Conservation (phyloP, 1,140 invertebrate species). For the Trichonephila inaurata region DNA sequence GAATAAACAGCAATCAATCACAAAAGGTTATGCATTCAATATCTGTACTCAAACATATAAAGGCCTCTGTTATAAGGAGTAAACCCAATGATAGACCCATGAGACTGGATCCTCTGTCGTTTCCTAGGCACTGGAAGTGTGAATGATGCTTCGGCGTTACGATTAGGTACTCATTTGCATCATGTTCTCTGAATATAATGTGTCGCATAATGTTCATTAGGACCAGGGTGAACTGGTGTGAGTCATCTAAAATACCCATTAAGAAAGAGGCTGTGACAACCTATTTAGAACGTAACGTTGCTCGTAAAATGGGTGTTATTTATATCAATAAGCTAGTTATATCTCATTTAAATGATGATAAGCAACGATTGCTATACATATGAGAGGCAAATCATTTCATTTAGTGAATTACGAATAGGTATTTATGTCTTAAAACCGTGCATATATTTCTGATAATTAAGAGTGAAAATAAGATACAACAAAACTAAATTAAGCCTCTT, state of each 20-base stretch:
- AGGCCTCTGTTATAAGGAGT: not conserved
- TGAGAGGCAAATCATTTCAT: not conserved
- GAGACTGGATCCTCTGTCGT: slow-evolving; percentile 8
- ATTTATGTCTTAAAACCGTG: no score
- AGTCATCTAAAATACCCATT: slow-evolving; percentile 15
- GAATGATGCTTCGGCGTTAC: slow-evolving; percentile 19
- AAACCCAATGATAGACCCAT: not conserved
- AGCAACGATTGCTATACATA: not conserved
- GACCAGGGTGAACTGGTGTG: not conserved
- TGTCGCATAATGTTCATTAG: not conserved
- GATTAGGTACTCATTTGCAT: slow-evolving; percentile 61
- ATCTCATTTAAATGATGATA: not conserved
- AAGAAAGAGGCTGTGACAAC: not conserved
- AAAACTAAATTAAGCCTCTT: no score
- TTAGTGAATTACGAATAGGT: no score
- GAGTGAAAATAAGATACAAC: no score
- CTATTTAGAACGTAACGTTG: slow-evolving; percentile 40
- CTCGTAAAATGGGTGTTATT: slow-evolving; percentile 26
- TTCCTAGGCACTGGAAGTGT: not conserved
- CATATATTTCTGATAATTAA: no score
- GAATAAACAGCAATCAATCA: no score
- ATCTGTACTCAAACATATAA: not conserved
- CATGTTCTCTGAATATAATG: slow-evolving; percentile 50
- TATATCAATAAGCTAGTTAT: slow-evolving; percentile 29
- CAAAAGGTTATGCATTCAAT: no score